Evolutionary conservation across 1,140 invertebrate genomes (phyloP).

Genomic region (Fopius arisanus): DNA sequence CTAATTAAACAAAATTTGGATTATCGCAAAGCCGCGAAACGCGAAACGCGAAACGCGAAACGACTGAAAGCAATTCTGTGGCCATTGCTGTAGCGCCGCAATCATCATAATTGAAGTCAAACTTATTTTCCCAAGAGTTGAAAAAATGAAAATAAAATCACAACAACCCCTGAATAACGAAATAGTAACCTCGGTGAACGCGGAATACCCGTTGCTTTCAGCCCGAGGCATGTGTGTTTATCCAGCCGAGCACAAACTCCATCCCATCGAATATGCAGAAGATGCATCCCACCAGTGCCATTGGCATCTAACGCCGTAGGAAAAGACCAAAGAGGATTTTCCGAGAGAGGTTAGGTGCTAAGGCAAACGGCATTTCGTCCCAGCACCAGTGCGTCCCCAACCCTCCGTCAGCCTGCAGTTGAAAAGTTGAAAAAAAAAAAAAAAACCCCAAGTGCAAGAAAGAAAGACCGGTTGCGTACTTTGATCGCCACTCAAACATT

Average conservation of each 20-base stretch:
- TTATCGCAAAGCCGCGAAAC: too few species aligned
- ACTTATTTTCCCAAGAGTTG: not conserved
- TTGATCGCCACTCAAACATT: conserved; percentile 64
- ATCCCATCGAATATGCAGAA: conserved; percentile 24
- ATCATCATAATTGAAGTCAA: not conserved
- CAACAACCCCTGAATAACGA: not conserved
- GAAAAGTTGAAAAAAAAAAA: conserved; percentile 8
- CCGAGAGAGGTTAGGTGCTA: not conserved
- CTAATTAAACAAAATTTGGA: too few species aligned
- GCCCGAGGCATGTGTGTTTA: not conserved
- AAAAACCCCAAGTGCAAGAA: conserved; percentile 13
- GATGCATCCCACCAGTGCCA: conserved; percentile 8
- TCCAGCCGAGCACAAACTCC: conserved; percentile 22
- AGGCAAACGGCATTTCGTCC: conserved; percentile 20
- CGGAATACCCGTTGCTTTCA: not conserved
- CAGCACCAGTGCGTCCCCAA: conserved; percentile 17
- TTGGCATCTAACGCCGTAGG: not conserved
- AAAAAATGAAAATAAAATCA: not conserved
- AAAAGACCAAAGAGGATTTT: not conserved
- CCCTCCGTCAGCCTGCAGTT: not conserved
- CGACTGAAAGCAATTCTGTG: too few species aligned
- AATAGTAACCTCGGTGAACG: not conserved
- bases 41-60: not conserved
- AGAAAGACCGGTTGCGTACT: conserved; percentile 39
- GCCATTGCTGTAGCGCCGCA: too few species aligned